phyloP scores from a whole-genome alignment of 1,140 invertebrate species.

The Lasioglossum albipes region DNA sequence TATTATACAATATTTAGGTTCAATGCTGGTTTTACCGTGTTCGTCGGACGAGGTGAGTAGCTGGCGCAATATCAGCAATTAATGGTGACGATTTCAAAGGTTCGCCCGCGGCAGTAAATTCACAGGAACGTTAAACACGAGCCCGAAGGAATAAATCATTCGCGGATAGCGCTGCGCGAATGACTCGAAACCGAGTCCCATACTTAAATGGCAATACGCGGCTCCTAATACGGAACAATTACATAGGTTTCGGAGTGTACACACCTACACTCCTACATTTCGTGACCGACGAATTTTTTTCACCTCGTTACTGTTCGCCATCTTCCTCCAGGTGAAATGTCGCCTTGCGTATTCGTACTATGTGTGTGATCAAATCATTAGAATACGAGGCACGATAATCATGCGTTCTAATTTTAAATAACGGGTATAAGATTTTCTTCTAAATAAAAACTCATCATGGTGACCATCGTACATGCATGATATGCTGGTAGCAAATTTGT shows the following conservation, averaged over 20 bases:
- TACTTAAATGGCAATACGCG: slow-evolving; percentile 59
- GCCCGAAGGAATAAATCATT: slow-evolving; percentile 62
- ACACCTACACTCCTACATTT: slow-evolving; percentile 35
- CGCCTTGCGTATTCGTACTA: not conserved
- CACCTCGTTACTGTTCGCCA: not conserved
- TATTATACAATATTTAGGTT: no score
- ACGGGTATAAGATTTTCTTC: no score
- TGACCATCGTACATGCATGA: no score
- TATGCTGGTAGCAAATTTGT: no score
- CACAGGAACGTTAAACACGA: slow-evolving; percentile 12
- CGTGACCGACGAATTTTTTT: slow-evolving; percentile 9
- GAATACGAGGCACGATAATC: no score
- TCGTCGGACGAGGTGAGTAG: not conserved
- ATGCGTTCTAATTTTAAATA: no score
- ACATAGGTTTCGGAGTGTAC: slow-evolving; percentile 55
- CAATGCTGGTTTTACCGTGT: not conserved
- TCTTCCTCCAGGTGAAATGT: not conserved
- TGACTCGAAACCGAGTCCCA: slow-evolving; percentile 45
- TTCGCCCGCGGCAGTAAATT: slow-evolving; percentile 41
- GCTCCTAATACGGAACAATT: slow-evolving; percentile 73
- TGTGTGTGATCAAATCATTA: not conserved
- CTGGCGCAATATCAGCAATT: not conserved
- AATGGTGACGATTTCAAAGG: slow-evolving; percentile 14
- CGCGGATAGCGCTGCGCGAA: slow-evolving; percentile 58
- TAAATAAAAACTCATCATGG: no score